Evolutionary conservation across 2,888 invertebrate species (phyloP).

Genomic region (Leucophora obtusa): DNA sequence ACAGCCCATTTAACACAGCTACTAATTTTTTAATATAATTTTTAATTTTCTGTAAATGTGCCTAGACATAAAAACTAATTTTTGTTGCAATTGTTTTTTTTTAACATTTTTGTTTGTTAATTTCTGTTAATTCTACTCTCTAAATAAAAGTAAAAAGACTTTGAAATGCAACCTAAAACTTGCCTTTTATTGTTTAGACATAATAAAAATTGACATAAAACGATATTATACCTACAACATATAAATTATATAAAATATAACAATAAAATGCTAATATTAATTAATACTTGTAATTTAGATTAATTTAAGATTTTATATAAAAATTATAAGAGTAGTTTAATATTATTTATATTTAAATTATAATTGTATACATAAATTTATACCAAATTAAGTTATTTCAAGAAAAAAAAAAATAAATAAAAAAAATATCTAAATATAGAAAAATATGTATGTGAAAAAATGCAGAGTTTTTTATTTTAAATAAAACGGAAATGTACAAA

Average conservation of each 20-base stretch:
- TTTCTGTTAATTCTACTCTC: background rate
- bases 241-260: conserved; percentile 16
- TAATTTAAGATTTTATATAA: conserved; percentile 38
- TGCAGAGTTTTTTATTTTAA: no score
- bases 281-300: conserved; percentile 20
- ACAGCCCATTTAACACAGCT: background rate
- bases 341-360: conserved; percentile 12
- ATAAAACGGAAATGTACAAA: no score
- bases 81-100: conserved; percentile 19
- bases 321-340: conserved; percentile 18
- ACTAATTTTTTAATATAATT: background rate
- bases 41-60: conserved; percentile 6
- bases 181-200: conserved; percentile 61
- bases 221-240: background rate
- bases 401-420: conserved; percentile 10
- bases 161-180: conserved; percentile 65
- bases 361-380: conserved; percentile 47
- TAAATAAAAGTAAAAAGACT: conserved; percentile 44
- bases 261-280: background rate
- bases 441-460: background rate
- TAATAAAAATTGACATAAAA: conserved; percentile 18
- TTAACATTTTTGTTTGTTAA: conserved; percentile 3
- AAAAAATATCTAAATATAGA: conserved; percentile 3
- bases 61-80: conserved; percentile 8
- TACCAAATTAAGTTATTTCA: conserved; percentile 48